Base-by-base conservation (phyloP, 2,888 invertebrate genomes). In the Scaptomyza tumidula region DNA sequence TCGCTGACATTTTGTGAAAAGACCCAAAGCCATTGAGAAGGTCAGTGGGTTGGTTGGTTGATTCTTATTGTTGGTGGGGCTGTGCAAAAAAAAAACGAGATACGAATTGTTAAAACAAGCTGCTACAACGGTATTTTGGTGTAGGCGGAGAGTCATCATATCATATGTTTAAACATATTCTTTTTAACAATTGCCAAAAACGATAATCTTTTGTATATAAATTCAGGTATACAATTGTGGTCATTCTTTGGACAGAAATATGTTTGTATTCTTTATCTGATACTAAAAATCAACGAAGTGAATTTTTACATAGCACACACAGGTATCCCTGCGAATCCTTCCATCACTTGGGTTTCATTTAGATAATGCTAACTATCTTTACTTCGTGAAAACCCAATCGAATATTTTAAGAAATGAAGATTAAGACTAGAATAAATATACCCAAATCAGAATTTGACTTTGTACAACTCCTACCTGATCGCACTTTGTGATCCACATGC, bases 401-500 rank as follows among this genome's bases (percentile, higher is more conserved):
- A 24, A 3, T 24, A 1, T 24, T 24, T 24, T 24, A 24, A 24
- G 24, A 24, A 24, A 24, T 24, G 24, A 24, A 24, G 0, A 4
- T 5, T 2, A 24, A 24, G 0, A 24, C 2, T 19, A 19, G 19
- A 19, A 19, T 19, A 19, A 19, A 19, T 4, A 24, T 24, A 24
- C 24, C 24, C 24, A 24, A 24, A 24, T 24, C 24, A 24, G 1
- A 4, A 24, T 24, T 24, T 24, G 3, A 4, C 24, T 24, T 24
- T 24, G 0, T 24, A 24, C 5, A 29, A 7, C 10, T 33, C 33
- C 33, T 33, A 84, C 86, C 86, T 77, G 85, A 48, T 54, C 90
- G 80, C 39, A 83, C 76, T 80, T 90, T 90, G 52, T 85, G 82
- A 55, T 90, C 90, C 68, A 88, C 89, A 57, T 88, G 88, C 39